A percentile compares a stretch with the other conserved stretches of the same genome.
These are phyloP conservation scores for Anhinga anhinga DNA, from an alignment of 2,113 vertebrate species.

Conservation along the genomic window DNA sequence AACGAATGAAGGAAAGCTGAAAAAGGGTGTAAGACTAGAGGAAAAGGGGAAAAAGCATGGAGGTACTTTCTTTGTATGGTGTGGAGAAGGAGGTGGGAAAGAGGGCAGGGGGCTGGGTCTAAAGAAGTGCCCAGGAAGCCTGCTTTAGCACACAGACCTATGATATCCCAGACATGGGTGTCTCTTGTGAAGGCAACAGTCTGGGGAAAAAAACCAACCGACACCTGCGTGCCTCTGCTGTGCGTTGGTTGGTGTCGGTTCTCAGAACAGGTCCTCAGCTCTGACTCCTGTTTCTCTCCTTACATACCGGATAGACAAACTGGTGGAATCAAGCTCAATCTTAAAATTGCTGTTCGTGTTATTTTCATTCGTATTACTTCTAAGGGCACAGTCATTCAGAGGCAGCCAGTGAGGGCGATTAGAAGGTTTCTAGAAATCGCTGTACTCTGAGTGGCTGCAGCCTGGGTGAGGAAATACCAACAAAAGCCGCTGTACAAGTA, in stretches of 20 bases:
- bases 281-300: background rate
- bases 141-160: background rate
- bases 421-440: background rate
- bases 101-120: background rate
- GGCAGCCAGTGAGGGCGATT: background rate
- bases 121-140: background rate
- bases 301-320: background rate
- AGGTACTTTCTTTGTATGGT: background rate
- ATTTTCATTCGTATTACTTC: background rate
- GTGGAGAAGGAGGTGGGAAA: background rate
- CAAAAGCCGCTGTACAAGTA: background rate
- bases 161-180: background rate
- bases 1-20: background rate
- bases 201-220: background rate
- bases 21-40: background rate
- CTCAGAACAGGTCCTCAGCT: background rate
- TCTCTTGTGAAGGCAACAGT: background rate
- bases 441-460: background rate
- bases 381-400: background rate
- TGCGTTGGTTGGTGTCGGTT: background rate
- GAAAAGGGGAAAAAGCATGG: background rate
- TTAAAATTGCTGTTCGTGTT: background rate
- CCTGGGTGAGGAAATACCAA: background rate
- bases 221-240: background rate
- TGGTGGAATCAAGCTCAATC: background rate